Percentiles rank a stretch among this genome's conserved stretches.
phyloP scores from a whole-genome alignment of 2,797 vertebrate genomes.

The Enteromius afrohamiltoni region DNA sequence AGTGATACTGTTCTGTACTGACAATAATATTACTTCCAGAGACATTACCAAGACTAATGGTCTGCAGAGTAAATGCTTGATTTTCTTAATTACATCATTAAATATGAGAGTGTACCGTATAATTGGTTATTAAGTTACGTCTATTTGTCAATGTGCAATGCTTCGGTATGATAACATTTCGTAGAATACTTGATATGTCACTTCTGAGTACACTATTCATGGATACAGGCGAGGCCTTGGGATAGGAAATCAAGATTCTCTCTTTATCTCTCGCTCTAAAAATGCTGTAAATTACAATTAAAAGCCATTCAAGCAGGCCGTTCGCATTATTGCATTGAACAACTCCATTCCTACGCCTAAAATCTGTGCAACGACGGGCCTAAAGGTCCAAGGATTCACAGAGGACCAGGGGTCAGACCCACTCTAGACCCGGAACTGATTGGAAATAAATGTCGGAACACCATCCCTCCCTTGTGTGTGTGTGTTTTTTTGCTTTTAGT shows the following conservation, averaged over 20 bases:
- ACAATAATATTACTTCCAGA: conserved; percentile 74
- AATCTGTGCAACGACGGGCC: conserved; percentile 49
- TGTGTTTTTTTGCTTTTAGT: neutral
- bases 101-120: conserved; percentile 76
- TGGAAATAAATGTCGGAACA: neutral
- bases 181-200: conserved; percentile 79
- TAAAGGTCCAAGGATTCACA: conserved; percentile 28
- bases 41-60: conserved; percentile 74
- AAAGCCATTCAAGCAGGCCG: conserved; percentile 43
- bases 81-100: conserved; percentile 67
- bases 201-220: conserved; percentile 63
- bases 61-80: conserved; percentile 72
- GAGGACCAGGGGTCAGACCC: conserved; percentile 42
- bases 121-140: conserved; percentile 65
- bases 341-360: conserved; percentile 36
- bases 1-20: conserved; percentile 66
- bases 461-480: neutral
- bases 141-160: conserved; percentile 75
- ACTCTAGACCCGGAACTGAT: conserved; percentile 5
- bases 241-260: conserved; percentile 60
- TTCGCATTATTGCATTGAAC: conserved; percentile 62
- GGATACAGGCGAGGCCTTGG: conserved; percentile 56
- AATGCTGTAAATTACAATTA: conserved; percentile 37
- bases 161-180: conserved; percentile 71
- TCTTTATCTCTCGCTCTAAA: conserved; percentile 33